These are phyloP conservation scores for Aphrocallistes beatrix DNA, from an alignment of 37 sponge, comb jelly and placozoan species.

Conservation along the genomic window DNA sequence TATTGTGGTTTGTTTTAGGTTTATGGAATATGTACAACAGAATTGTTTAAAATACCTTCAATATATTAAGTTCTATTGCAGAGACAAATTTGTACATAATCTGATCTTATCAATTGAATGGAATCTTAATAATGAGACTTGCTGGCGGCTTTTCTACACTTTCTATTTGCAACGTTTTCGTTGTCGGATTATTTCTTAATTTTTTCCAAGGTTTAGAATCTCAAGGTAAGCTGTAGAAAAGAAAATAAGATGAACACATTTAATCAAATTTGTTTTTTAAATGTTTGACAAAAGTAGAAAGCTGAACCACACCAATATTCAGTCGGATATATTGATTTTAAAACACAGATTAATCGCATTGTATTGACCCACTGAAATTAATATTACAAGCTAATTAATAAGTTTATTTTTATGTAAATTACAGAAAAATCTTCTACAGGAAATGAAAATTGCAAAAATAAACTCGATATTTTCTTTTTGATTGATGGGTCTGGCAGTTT, in stretches of 20 bases:
- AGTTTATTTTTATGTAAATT: neutral
- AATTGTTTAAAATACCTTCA: neutral
- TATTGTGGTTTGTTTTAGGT: neutral
- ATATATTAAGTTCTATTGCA: neutral
- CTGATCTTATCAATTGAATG: neutral
- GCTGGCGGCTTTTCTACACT: neutral
- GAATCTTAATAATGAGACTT: neutral
- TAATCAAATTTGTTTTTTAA: too few species aligned
- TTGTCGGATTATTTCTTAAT: neutral
- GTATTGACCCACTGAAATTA: neutral
- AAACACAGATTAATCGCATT: neutral
- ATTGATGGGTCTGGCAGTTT: slow-evolving; percentile 17
- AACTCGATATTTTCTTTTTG: neutral
- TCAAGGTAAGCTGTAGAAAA: neutral
- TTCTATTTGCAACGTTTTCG: neutral
- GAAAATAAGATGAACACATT: neutral
- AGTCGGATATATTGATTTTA: too few species aligned
- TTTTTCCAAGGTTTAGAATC: neutral
- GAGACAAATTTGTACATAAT: neutral
- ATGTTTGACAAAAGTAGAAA: too few species aligned
- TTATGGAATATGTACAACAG: neutral
- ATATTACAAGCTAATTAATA: neutral
- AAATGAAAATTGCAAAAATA: neutral
- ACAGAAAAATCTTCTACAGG: too few species aligned
- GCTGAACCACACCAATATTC: too few species aligned